Evolutionary conservation across 2,113 vertebrate genomes (phyloP).

Genomic region (Fregetta grallaria): DNA sequence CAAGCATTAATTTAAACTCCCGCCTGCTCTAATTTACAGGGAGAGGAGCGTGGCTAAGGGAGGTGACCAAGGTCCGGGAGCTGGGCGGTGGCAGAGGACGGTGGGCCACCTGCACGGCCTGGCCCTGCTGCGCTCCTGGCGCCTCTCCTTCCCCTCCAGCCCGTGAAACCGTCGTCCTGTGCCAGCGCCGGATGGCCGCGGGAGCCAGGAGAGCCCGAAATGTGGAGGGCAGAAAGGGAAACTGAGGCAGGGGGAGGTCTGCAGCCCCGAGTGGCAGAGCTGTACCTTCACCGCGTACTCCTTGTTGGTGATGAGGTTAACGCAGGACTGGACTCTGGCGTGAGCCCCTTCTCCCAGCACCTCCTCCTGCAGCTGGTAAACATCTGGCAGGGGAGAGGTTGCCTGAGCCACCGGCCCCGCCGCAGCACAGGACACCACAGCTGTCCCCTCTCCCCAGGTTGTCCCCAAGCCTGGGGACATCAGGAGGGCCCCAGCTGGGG

Average conservation of each 20-base stretch:
- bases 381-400: constrained; percentile 74
- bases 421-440: rapidly evolving
- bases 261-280: background rate
- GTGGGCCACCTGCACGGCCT: background rate
- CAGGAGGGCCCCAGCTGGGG: background rate
- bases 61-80: rapidly evolving
- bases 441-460: background rate
- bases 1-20: background rate
- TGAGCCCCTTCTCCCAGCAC: constrained; percentile 94
- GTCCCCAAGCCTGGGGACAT: background rate
- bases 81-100: background rate
- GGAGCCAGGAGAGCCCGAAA: background rate
- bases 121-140: background rate
- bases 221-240: background rate
- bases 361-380: constrained; percentile 95
- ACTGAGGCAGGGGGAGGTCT: background rate
- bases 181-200: rapidly evolving
- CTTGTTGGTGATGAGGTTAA: constrained; percentile 96
- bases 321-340: constrained; percentile 91
- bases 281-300: constrained; percentile 97
- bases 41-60: background rate
- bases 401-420: background rate
- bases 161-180: rapidly evolving
- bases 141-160: background rate
- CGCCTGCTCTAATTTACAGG: background rate